Base-by-base conservation (phyloP, 2,888 invertebrate genomes). In the Hypena proboscidalis region DNA sequence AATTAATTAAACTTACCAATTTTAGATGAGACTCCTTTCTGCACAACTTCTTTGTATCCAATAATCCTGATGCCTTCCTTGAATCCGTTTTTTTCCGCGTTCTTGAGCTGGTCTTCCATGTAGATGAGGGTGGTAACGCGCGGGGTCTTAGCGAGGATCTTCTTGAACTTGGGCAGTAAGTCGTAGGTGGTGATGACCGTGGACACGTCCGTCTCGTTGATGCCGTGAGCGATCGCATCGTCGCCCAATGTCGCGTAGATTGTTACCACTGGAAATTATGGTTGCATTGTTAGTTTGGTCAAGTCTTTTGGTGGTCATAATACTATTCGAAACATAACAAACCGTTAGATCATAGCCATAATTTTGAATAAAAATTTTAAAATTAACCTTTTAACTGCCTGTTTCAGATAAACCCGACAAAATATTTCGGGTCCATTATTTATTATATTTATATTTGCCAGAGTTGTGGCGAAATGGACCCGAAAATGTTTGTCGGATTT, bases 201-300 rank as follows among this genome's bases (percentile, higher is more conserved):
- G 29, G 95, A 94, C 0, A 97, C 98, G 79, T 98, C 98, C 0
- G 99, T 98, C 92, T 99, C 98, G 80, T 97, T 98, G 74, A 99
- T 96, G 65, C 98, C 98, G 85, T 98, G 98, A 3, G 96, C 95
- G 50, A 99, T 96, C 1, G 98, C 99, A 4, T 99, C 99, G 76
- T 98, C 98, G 20, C 99, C 98, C 7, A 99, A 92, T 0, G 99
- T 99, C 1, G 99, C 97, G 83, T 99, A 99, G 64, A 99, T 95
- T 0, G 99, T 99, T 1, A 98, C 98, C 74, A 99, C 96, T 92
- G 92, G 52, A 58, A 55, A 14, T 26, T 3, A 10, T 9, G 2
- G 8, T n/a, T n/a, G n/a, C n/a, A n/a, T n/a, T n/a, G n/a, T n/a
- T n/a, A n/a, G n/a, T n/a, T n/a, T n/a, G n/a, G n/a, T n/a, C n/a